Evolutionary conservation across 2,888 invertebrate species (phyloP), one percentile per base, ranked within the genome.

Genomic region (Cantharis flavilabris): DNA sequence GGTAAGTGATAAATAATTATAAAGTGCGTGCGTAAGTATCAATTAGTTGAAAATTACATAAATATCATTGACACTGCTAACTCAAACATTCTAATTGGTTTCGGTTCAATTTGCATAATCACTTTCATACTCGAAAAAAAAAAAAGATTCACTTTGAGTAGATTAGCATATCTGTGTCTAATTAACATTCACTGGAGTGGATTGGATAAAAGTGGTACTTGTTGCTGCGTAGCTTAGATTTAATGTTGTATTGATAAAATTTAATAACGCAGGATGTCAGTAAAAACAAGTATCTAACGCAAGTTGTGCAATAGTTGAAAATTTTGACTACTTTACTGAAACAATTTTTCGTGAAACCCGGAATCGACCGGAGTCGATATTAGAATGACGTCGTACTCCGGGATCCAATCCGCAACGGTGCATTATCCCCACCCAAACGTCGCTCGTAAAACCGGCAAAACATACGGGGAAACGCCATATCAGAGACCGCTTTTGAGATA

Each of bases 401-500:
- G 81, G 79, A 14, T 73, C 80, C 80, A 80, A 80, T 80, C 72
- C 69, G 30, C 69, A 30, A 70, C 74, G 4, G 10, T 33, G 62
- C 49, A 70, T 23, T 20, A 26, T 63, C 82, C 83, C 82, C 82
- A 82, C 83, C 81, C 77, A 76, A 71, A 70, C 69, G 73, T 75
- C 33, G 72, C 71, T 75, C 81, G 82, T 82, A 82, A 80, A 82
- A 82, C 82, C 82, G 82, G 82, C 82, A 81, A 82, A 82, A 81
- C 77, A 77, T 76, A 79, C 79, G 79, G 80, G 80, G 80, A 78
- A 77, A 72, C 81, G 81, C 79, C 81, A 82, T 82, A 73, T 65
- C 72, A 71, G 62, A 30, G 62, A 71, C 64, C 23, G 33, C 75
- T 23, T 73, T 73, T 14, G 72, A 20, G 65, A 30, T 30, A 62